A percentile compares a stretch with the other conserved stretches of the same genome.
These are phyloP conservation scores for Cebidichthys violaceus DNA, from an alignment of 2,113 vertebrate species.

Conservation along the genomic window DNA sequence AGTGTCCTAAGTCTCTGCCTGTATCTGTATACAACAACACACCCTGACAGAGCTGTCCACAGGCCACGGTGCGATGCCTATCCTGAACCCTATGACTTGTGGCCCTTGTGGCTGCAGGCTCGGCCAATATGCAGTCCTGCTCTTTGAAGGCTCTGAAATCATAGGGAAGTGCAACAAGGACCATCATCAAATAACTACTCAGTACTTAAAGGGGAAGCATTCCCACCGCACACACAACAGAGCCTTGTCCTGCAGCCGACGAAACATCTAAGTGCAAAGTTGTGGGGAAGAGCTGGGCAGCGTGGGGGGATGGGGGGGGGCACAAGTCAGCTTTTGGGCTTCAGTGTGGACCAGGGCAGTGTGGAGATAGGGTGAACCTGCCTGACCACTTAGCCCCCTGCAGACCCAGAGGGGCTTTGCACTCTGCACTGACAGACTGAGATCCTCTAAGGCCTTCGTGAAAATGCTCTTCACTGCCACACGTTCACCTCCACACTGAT, in stretches of 20 bases:
- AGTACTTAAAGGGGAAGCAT: slow-evolving; percentile 81
- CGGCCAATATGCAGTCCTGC: slow-evolving; percentile 63
- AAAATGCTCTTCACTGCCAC: not conserved
- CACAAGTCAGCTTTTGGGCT: slow-evolving; percentile 73
- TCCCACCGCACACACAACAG: slow-evolving; percentile 76
- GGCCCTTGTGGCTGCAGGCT: slow-evolving; percentile 65
- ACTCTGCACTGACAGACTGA: slow-evolving; percentile 22
- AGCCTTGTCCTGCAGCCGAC: slow-evolving; percentile 67
- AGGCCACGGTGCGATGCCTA: slow-evolving; percentile 48
- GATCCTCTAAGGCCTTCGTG: not conserved
- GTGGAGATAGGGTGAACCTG: slow-evolving; percentile 83
- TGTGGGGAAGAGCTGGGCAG: slow-evolving; percentile 57
- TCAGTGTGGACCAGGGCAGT: slow-evolving; percentile 83
- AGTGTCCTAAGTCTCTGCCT: not conserved
- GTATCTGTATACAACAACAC: not conserved
- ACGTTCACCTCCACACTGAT: not conserved
- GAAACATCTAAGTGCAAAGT: slow-evolving; percentile 74
- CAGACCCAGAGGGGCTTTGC: slow-evolving; percentile 27
- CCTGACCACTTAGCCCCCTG: slow-evolving; percentile 55
- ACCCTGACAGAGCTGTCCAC: slow-evolving; percentile 6
- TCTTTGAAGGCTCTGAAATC: slow-evolving; percentile 87
- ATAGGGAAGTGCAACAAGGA: slow-evolving; percentile 84
- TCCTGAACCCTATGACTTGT: slow-evolving; percentile 66
- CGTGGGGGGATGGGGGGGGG: slow-evolving; percentile 5
- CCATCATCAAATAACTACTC: slow-evolving; percentile 84